Conservation (phyloP, 2,113 vertebrate species). For the Proteles cristata region DNA sequence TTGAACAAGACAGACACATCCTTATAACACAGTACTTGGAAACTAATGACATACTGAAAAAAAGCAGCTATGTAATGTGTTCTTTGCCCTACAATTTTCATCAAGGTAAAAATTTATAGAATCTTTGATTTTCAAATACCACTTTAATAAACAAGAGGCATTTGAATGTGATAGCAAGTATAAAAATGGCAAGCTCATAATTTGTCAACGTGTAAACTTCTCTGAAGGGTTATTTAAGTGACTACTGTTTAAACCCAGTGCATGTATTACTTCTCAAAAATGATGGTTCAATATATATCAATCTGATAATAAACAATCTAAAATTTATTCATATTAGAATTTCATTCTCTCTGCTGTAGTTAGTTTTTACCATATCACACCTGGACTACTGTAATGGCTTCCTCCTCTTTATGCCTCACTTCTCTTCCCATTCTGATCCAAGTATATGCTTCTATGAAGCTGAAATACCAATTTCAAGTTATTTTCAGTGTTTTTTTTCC, state of each 20-base stretch:
- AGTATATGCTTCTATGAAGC: background rate
- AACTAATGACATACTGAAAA: background rate
- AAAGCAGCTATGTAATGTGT: background rate
- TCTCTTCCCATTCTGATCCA: background rate
- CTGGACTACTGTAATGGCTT: background rate
- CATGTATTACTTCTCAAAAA: background rate
- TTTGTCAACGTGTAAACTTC: background rate
- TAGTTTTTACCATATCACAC: background rate
- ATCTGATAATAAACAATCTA: background rate
- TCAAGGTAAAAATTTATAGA: background rate
- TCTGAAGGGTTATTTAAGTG: background rate
- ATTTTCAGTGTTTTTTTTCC: background rate
- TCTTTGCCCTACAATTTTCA: background rate
- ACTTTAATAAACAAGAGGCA: constrained; percentile 16
- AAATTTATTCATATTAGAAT: background rate
- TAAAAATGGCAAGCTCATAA: background rate
- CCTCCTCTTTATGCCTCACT: background rate
- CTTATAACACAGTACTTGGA: background rate
- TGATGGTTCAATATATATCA: background rate
- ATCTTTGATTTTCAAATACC: background rate
- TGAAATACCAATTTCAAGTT: background rate
- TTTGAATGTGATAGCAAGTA: background rate
- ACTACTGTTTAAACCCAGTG: background rate
- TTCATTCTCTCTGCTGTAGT: background rate
- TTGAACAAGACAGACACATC: background rate